Percentiles rank a stretch among this genome's conserved stretches.
Conservation (phyloP, 2,888 invertebrate species). For the Cheilosia vulpina region DNA sequence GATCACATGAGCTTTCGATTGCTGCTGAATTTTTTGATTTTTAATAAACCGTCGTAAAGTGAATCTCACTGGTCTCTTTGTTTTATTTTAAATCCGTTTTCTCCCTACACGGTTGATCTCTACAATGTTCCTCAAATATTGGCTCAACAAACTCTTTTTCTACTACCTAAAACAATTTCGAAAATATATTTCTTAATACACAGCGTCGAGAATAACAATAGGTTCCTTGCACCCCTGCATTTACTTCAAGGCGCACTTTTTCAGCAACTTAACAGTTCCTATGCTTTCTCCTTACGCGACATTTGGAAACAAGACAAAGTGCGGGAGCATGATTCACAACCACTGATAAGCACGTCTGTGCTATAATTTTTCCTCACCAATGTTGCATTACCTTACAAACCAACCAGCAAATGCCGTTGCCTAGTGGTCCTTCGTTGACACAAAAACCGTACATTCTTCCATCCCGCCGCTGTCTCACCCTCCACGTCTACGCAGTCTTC, state of each 20-base stretch:
- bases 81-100: no score
- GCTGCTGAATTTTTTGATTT: no score
- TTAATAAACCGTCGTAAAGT: no score
- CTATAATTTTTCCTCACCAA: conserved; percentile 41
- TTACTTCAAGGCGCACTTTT: not conserved
- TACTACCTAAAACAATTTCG: no score
- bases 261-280: not conserved
- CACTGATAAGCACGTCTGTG: conserved; percentile 64
- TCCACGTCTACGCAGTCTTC: conserved; percentile 6
- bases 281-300: not conserved
- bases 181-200: no score
- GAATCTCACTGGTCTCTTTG: no score
- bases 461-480: conserved; percentile 20
- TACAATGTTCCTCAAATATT: no score
- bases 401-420: conserved; percentile 3
- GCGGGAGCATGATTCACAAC: conserved; percentile 51
- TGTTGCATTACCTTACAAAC: not conserved
- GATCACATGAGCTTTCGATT: no score
- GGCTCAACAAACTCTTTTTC: no score
- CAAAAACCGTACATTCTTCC: not conserved
- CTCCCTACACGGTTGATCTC: no score
- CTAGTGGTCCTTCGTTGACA: not conserved
- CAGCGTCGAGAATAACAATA: no score
- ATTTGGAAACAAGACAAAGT: conserved; percentile 60
- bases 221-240: no score